phyloP scores from a whole-genome alignment of 2,888 invertebrate species.

The Tetragnatha montana region DNA sequence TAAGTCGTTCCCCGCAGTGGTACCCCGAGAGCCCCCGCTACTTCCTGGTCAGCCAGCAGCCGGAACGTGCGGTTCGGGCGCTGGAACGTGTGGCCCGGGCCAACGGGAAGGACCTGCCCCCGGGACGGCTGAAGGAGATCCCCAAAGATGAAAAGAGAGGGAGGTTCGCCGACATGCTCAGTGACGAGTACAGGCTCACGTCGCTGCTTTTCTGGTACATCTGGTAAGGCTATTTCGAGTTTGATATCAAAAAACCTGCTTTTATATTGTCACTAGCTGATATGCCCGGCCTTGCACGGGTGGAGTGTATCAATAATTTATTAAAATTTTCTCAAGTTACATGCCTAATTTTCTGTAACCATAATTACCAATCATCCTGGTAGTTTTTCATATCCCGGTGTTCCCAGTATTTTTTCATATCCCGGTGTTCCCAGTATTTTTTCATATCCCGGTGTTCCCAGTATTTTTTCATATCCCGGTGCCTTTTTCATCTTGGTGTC shows the following conservation, averaged over 20 bases:
- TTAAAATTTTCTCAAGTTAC: too few species aligned
- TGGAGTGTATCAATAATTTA: too few species aligned
- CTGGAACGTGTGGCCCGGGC: conserved; percentile 29
- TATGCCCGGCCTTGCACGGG: too few species aligned
- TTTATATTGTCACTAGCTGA: not conserved
- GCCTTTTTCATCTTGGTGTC: too few species aligned
- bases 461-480: too few species aligned
- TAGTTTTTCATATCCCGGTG: too few species aligned
- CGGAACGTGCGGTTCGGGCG: not conserved
- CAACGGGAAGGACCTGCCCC: conserved; percentile 38
- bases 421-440: too few species aligned
- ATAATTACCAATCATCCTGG: too few species aligned
- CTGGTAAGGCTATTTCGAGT: conserved; percentile 30
- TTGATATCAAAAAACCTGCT: too few species aligned
- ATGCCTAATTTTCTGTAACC: too few species aligned
- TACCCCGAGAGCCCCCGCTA: conserved; percentile 63
- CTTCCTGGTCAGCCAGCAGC: conserved; percentile 52
- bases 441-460: too few species aligned
- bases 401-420: too few species aligned
- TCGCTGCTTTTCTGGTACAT: conserved; percentile 55
- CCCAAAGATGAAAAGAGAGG: conserved; percentile 6
- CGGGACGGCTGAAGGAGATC: conserved; percentile 12
- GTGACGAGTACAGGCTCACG: conserved; percentile 26
- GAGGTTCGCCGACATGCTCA: conserved; percentile 19
- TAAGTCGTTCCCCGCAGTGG: conserved; percentile 33